Evolutionary conservation across 2,113 vertebrate species (phyloP), one percentile per base, ranked within the genome.

Genomic region (Gnathonemus longibarbis): DNA sequence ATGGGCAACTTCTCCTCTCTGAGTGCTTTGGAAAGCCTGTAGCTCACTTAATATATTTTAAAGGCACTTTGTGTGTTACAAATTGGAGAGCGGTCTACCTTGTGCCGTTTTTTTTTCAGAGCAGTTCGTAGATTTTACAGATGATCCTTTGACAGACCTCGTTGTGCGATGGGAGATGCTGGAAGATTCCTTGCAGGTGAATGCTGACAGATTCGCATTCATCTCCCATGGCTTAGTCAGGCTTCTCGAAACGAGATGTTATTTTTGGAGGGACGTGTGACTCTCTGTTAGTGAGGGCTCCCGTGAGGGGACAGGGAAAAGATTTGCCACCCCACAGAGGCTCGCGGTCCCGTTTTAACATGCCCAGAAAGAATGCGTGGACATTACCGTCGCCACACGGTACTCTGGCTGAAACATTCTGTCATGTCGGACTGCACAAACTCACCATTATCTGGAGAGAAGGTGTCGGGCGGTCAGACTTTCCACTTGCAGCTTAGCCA

Each of bases 291-390:
- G 62, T 89, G 70, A 80, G 90, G 9, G 84, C 85, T 42, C 87
- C 27, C 80, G 31, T n/a, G 2, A 87, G 8, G 39, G 45, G 90
- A 80, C 4, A 56, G 17, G 24, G 17, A 49, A n/a, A 39, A 92
- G 88, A 89, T 91, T 88, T 94, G 93, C 92, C 93, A 91, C 84
- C 83, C 50, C n/a, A 5, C 46, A 80, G 80, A 90, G 84, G 53
- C n/a, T 86, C 13, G 48, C 58, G 52, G 88, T 77, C 77, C 53
- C n/a, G 10, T 45, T 62, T 39, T 35, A 56, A 89, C 62, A 27
- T 62, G 13, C n/a, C 62, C 52, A 84, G 7, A 31, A 90, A 80
- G 74, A 74, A 62, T 90, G 74, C 74, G n/a, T 24, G 50, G 24
- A 74, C 3, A 1, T 92, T 88, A 48, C 52, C 52, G 88, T 89